These are phyloP conservation scores for human DNA, from an alignment of 2,113 vertebrate species.

Conservation along the genomic window GRCh38 chr3:53635001-53635500, in stretches of 20 bases:
- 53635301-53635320: background rate
- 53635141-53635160: background rate
- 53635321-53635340: background rate
- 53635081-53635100: background rate
- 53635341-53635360: background rate
- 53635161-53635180: background rate
- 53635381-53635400: too few species aligned
- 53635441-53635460: background rate
- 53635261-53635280: background rate
- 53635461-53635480: background rate
- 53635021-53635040: background rate
- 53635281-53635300: background rate
- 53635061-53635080: background rate
- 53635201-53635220: background rate
- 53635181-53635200: background rate
- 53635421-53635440: background rate
- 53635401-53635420: background rate
- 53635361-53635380: too few species aligned
- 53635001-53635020: background rate
- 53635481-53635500: background rate
- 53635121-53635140: background rate
- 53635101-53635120: background rate
- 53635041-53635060: background rate
- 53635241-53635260: background rate
- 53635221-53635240: accelerated